These are phyloP conservation scores for Drosophila pseudotakahashii DNA, from an alignment of 2,888 invertebrate species.

Conservation along the genomic window DNA sequence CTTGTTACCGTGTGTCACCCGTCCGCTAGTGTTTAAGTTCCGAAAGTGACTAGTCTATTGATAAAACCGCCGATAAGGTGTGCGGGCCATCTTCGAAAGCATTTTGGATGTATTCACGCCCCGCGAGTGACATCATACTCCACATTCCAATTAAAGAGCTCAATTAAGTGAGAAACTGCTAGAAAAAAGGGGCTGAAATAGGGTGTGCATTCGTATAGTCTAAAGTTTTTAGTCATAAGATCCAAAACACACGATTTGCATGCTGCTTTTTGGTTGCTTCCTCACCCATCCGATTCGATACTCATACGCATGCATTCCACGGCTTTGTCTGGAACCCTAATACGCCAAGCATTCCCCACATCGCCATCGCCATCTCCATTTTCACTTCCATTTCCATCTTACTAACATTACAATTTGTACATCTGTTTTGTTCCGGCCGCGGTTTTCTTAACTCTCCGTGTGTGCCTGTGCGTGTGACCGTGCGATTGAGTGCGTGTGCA, in stretches of 20 bases:
- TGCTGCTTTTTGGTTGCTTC: slow-evolving; percentile 38
- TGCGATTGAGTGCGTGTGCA: slow-evolving; percentile 49
- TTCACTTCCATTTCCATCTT: slow-evolving; percentile 72
- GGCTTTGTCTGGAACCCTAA: slow-evolving; percentile 52
- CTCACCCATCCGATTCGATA: slow-evolving; percentile 36
- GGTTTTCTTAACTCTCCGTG: slow-evolving; percentile 36
- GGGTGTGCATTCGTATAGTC: slow-evolving; percentile 13
- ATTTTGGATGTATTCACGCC: slow-evolving; percentile 9
- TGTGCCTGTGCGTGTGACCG: slow-evolving; percentile 40
- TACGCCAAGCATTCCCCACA: slow-evolving; percentile 51
- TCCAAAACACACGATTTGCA: slow-evolving; percentile 45
- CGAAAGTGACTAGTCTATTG: slow-evolving; percentile 34
- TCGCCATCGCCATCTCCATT: slow-evolving; percentile 19
- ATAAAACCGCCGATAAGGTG: slow-evolving; percentile 61
- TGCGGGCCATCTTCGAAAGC: slow-evolving; percentile 1
- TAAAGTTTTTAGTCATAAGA: slow-evolving; percentile 25
- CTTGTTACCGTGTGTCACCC: slow-evolving; percentile 68
- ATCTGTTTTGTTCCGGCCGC: slow-evolving; percentile 67
- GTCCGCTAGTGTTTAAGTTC: slow-evolving; percentile 19
- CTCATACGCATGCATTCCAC: slow-evolving; percentile 24
- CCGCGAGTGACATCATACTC: slow-evolving; percentile 62
- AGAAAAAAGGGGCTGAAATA: background rate
- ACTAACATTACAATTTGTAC: slow-evolving; percentile 72
- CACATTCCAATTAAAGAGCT: slow-evolving; percentile 46
- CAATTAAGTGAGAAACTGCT: slow-evolving; percentile 43